Base-by-base conservation (phyloP, 2,113 vertebrate species). In the Zosterops pallidus region DNA sequence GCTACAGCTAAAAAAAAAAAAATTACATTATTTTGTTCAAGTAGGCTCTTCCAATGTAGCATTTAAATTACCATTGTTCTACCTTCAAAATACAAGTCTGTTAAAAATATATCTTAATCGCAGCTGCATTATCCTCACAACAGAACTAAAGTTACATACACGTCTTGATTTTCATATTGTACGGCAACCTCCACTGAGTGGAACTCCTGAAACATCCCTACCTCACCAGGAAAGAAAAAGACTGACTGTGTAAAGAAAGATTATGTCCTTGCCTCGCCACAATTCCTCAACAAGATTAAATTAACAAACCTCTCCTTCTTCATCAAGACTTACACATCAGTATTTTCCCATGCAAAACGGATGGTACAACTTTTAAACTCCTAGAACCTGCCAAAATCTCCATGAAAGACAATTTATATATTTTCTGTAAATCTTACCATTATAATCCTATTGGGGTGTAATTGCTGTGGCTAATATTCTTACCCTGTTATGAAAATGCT, bases 401-500 rank as follows among this genome's bases (percentile, higher is more conserved):
- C 79, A 90, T 1, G 37, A 82, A 68, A 96, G 53, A 59, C 37
- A 26, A 89, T 81, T 91, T 86, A 55, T 82, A 55, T 44, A 77
- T 94, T 95, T 96, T 87, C 74, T 95, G 60, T 77, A 95, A 97
- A 96, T 97, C 95, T 97, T 91, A 88, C 93, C 95, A 94, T 92
- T 95, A 87, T 98, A 98, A 99, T 98, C 98, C 98, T 98, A 98
- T 97, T 98, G 97, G 97, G 98, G 95, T 98, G 96, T 98, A 98
- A 98, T 98, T 98, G 98, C 97, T 97, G 96, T 97, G 95, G 97
- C 97, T 98, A 98, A 98, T 96, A 98, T 97, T 97, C 95, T 97
- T 97, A 98, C 87, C 86, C 97, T 94, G 91, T 98, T 98, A 97
- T 94, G 96, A 97, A 98, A 97, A 98, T 97, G 96, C 91, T 97